Evolutionary conservation across 2,797 vertebrate species (phyloP).

Genomic region (Anomalospiza imberbis): DNA sequence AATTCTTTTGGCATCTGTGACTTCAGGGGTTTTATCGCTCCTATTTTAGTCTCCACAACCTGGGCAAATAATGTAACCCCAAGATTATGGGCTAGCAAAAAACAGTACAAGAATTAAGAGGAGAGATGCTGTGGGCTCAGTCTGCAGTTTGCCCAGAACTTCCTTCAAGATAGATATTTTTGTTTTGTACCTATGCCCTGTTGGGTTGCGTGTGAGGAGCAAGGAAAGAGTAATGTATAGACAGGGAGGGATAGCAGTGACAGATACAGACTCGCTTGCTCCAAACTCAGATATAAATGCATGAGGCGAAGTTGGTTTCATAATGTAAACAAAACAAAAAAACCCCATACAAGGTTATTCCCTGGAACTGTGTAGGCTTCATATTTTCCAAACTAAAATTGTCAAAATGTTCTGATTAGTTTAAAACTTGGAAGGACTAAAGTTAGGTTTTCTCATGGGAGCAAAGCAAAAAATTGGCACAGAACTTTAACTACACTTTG

Average conservation of each 20-base stretch:
- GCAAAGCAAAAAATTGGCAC: background rate
- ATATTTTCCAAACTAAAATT: slow-evolving; percentile 39
- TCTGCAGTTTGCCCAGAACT: background rate
- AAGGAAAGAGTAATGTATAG: background rate
- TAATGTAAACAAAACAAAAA: background rate
- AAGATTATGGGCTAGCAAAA: background rate
- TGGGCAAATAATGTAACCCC: background rate
- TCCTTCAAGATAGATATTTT: background rate
- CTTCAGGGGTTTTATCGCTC: background rate
- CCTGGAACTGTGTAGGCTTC: background rate
- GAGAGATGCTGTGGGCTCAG: background rate
- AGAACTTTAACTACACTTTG: background rate
- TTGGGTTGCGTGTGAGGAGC: background rate
- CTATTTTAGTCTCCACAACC: background rate
- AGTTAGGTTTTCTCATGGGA: background rate
- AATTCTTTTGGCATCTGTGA: slow-evolving; percentile 21
- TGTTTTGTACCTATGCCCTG: background rate
- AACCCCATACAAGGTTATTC: background rate
- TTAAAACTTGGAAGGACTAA: background rate
- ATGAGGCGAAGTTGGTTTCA: background rate
- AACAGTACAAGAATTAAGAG: background rate
- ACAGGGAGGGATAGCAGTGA: background rate
- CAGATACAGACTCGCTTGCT: background rate
- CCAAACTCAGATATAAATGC: background rate
- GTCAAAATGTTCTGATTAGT: background rate